Percentiles rank a stretch among this genome's conserved stretches.
phyloP scores from a whole-genome alignment of 2,888 invertebrate genomes.

The Plebejus argus region DNA sequence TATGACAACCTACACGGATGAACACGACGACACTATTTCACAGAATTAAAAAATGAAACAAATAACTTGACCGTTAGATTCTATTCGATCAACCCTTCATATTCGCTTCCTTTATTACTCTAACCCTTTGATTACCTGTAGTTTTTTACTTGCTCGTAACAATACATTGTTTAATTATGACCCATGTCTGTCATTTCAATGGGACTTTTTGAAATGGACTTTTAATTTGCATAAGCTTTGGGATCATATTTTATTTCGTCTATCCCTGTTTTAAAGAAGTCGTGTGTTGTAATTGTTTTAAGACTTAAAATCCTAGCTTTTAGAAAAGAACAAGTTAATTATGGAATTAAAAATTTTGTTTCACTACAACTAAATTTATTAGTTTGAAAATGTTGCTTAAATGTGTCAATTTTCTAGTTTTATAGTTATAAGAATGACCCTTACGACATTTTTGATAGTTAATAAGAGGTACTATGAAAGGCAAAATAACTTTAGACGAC shows the following conservation, averaged over 20 bases:
- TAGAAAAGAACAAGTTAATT: too few species aligned
- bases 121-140: conserved; percentile 77
- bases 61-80: conserved; percentile 56
- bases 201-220: conserved; percentile 7
- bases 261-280: background rate
- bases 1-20: background rate
- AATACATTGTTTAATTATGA: conserved; percentile 45
- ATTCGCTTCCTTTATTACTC: conserved; percentile 60
- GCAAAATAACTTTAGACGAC: too few species aligned
- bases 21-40: background rate
- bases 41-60: background rate
- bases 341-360: too few species aligned
- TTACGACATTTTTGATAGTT: background rate
- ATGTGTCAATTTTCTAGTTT: background rate
- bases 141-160: conserved; percentile 48
- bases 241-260: background rate
- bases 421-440: background rate
- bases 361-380: background rate
- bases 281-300: background rate
- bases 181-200: conserved; percentile 28
- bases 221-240: conserved; percentile 11
- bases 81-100: conserved; percentile 63
- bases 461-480: too few species aligned
- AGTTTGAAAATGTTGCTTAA: background rate
- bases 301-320: background rate